Evolutionary conservation across 2,797 vertebrate genomes (phyloP).

Genomic region (Crax fasciolata): DNA sequence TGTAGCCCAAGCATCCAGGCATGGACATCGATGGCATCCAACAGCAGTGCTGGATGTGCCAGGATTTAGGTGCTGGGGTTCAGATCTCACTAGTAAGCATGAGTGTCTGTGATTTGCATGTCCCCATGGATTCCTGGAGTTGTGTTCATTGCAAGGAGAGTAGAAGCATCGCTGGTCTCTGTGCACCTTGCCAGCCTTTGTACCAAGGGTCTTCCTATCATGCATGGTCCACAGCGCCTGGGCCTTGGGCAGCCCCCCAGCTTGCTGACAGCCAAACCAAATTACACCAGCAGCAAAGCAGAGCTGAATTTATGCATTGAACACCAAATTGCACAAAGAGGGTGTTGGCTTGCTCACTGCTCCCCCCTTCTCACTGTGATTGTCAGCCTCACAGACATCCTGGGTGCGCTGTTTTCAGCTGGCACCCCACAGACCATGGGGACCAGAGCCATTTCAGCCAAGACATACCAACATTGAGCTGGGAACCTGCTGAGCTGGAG

Average conservation of each 20-base stretch:
- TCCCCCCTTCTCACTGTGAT: fast-evolving
- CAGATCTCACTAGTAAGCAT: background rate
- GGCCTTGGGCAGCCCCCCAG: background rate
- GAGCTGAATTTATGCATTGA: conserved; percentile 24
- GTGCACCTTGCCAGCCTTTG: background rate
- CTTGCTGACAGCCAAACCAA: background rate
- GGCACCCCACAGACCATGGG: background rate
- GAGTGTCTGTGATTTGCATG: fast-evolving
- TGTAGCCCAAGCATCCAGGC: background rate
- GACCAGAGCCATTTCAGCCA: background rate
- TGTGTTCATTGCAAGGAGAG: background rate
- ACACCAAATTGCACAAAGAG: background rate
- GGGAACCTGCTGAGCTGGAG: background rate
- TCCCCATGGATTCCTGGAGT: background rate
- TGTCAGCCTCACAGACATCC: background rate
- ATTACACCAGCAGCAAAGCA: background rate
- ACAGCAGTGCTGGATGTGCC: background rate
- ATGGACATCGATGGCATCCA: background rate
- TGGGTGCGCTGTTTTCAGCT: background rate
- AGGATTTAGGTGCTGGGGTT: background rate
- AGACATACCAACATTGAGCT: background rate
- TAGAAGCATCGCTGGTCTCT: background rate
- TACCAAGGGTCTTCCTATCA: background rate
- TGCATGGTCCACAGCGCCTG: background rate
- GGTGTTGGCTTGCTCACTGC: fast-evolving